Percentiles rank a stretch among this genome's conserved stretches.
Conservation (phyloP, 2,888 invertebrate species). For the Cheilosia vulpina region DNA sequence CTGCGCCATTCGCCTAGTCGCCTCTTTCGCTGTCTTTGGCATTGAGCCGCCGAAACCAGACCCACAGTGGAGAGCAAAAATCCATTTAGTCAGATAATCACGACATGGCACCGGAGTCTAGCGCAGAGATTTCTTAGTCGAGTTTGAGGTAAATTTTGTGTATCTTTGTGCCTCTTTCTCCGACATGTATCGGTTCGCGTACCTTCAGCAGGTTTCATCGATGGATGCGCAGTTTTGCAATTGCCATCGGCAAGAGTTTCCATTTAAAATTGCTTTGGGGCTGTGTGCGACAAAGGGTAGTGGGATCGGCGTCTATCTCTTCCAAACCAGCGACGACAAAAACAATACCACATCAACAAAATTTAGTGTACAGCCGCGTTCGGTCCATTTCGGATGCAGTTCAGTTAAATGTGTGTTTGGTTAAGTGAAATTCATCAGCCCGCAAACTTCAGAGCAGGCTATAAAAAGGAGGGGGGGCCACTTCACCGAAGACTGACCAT, state of each 20-base stretch:
- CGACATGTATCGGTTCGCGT: not conserved
- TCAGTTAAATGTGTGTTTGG: constrained; percentile 32
- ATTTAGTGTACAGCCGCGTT: constrained; percentile 42
- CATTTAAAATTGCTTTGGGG: constrained; percentile 4
- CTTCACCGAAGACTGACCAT: constrained; percentile 36
- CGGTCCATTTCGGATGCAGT: constrained; percentile 62
- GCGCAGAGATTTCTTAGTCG: constrained; percentile 42
- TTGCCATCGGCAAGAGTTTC: constrained; percentile 20
- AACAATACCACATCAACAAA: constrained; percentile 27
- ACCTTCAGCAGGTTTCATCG: constrained; percentile 25
- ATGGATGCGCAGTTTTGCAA: constrained; percentile 14
- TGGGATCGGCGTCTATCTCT: constrained; percentile 17
- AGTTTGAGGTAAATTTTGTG: constrained; percentile 28
- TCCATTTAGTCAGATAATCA: constrained; percentile 57
- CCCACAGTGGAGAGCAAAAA: constrained; percentile 19
- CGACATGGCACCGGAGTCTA: constrained; percentile 62
- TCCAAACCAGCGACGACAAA: not conserved
- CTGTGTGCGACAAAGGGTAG: constrained; percentile 24
- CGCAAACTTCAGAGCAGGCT: not conserved
- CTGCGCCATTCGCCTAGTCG: constrained; percentile 46
- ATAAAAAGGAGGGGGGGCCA: not conserved
- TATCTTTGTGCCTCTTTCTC: constrained; percentile 14
- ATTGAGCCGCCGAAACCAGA: constrained; percentile 9
- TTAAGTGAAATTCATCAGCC: constrained; percentile 55
- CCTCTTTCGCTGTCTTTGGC: constrained; percentile 23